These are phyloP conservation scores for Frieseomelitta varia DNA, from an alignment of 1,140 invertebrate genomes.

Conservation along the genomic window DNA sequence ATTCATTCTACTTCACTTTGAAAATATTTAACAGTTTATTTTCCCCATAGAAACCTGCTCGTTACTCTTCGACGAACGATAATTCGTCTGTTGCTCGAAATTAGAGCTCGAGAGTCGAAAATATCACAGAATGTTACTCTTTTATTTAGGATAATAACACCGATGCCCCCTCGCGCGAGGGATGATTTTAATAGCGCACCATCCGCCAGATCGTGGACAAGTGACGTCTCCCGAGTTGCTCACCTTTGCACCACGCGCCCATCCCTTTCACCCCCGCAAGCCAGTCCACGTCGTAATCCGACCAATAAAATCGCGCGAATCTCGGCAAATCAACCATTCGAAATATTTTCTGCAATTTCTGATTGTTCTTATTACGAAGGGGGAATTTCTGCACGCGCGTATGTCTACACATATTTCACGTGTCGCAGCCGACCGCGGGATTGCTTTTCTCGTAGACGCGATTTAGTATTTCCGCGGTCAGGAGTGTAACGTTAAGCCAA, in stretches of 20 bases:
- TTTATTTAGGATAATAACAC: neutral
- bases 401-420: too few species aligned
- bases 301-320: slow-evolving; percentile 38
- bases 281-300: neutral
- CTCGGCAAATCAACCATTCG: neutral
- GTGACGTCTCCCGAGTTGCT: slow-evolving; percentile 55
- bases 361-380: neutral
- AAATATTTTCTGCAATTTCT: slow-evolving; percentile 18
- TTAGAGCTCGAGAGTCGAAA: too few species aligned
- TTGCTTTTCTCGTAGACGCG: neutral
- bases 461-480: neutral
- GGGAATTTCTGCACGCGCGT: neutral
- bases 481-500: neutral
- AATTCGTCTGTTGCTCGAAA: neutral
- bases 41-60: neutral
- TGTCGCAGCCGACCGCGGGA: too few species aligned
- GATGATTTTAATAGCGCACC: slow-evolving; percentile 37
- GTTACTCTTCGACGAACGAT: neutral
- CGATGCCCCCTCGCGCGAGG: neutral
- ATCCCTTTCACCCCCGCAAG: slow-evolving; percentile 50
- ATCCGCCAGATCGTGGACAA: slow-evolving; percentile 60
- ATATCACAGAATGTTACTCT: too few species aligned
- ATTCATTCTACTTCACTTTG: neutral
- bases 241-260: slow-evolving; percentile 59
- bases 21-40: neutral